These are phyloP conservation scores for Tragelaphus imberbis DNA, from an alignment of 2,113 vertebrate genomes.

Conservation along the genomic window DNA sequence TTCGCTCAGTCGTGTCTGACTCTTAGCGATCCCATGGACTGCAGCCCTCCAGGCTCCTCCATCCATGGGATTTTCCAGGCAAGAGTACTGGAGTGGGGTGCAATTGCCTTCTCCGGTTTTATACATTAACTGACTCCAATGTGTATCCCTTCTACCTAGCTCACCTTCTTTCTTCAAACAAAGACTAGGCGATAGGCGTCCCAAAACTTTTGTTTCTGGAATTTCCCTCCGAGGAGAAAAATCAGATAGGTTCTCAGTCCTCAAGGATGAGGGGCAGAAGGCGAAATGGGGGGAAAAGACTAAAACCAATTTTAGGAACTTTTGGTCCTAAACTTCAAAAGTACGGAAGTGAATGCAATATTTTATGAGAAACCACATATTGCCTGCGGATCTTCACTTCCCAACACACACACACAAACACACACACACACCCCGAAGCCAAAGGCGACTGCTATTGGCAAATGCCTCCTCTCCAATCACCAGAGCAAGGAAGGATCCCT, in stretches of 20 bases:
- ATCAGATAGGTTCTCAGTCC: neutral
- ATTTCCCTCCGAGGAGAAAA: neutral
- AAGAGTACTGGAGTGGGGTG: too few relatives aligned
- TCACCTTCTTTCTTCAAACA: neutral
- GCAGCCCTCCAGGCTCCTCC: too few relatives aligned
- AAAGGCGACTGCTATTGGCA: neutral
- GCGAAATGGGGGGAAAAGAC: neutral
- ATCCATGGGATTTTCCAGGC: too few relatives aligned
- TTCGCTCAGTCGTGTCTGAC: too few relatives aligned
- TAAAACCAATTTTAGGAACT: neutral
- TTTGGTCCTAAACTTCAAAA: slow-evolving; percentile 6
- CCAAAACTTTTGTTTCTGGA: neutral
- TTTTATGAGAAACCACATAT: neutral
- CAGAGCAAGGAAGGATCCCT: neutral
- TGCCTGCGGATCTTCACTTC: neutral
- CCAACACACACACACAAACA: neutral
- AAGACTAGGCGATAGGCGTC: neutral
- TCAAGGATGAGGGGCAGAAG: accelerated
- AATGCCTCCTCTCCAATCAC: neutral
- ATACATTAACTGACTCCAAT: neutral
- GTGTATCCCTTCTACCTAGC: neutral
- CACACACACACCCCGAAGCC: neutral
- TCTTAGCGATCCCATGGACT: too few relatives aligned
- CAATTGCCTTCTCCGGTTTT: neutral
- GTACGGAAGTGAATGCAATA: neutral